Evolutionary conservation across 2,113 vertebrate species (phyloP), one percentile per base, ranked within the genome.

Genomic region (Vulpes lagopus): DNA sequence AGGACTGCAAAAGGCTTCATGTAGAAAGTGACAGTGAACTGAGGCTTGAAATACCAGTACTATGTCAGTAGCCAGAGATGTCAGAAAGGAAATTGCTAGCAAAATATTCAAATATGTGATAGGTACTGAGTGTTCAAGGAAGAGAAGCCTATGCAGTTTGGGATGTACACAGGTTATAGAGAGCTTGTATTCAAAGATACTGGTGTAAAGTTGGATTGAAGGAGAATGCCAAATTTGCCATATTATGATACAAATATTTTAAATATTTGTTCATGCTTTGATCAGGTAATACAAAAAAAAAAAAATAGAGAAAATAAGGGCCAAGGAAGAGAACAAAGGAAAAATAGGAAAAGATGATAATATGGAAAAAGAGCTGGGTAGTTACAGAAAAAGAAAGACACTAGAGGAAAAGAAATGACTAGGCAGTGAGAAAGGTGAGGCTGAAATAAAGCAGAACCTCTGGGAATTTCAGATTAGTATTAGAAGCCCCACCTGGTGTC

Each of bases 21-120:
- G 12, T 49, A 73, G 20, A 1, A 74, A 59, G 25, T 15, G 5
- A 57, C 23, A 35, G 12, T 64, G 20, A 89, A 93, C 0, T 4
- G 3, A 62, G 20, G 20, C 35, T 16, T 92, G 38, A 76, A 76
- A 76, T 62, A 38, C 11, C 64, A 15, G 10, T 57, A 51, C 25
- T 57, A 27, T 64, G 38, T 79, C 60, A 83, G 38, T 57, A 92
- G 19, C 20, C 11, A 74, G 9, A 91, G 22, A 22, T 16, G 19
- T 82, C 76, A 73, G 35, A 64, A 94, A 90, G 20, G 38, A 73
- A 74, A 74, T 43, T 43, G 80, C 60, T 55, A 23, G 27, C 32
- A 93, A 94, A 90, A 91, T 89, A 92, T 64, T 81, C 38, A 81
- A 86, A 84, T 38, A n/a, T 60, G 38, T 49, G 62, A 80, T 67